A percentile compares a stretch with the other conserved stretches of the same genome.
These are phyloP conservation scores for Scotopteryx bipunctaria DNA, from an alignment of 2,888 invertebrate genomes.

Conservation along the genomic window DNA sequence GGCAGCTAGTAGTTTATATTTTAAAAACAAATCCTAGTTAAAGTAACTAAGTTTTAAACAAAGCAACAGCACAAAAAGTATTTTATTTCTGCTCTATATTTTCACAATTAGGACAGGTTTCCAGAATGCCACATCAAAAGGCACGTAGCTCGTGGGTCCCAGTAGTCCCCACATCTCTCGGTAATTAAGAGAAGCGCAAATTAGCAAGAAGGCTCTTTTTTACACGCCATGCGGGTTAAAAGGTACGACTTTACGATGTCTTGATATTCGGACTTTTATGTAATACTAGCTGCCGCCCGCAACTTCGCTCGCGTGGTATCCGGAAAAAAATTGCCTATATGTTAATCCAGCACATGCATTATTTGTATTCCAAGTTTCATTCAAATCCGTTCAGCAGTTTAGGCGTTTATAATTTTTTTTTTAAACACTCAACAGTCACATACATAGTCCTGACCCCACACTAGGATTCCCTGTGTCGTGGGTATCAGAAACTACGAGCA, in stretches of 20 bases:
- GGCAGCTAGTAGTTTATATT: no score
- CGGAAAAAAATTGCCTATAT: no score
- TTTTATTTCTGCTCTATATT: not conserved
- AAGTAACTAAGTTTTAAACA: no score
- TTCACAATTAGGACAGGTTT: constrained; percentile 23
- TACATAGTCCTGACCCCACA: no score
- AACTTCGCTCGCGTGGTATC: no score
- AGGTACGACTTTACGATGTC: constrained; percentile 17
- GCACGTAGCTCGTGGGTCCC: constrained; percentile 33
- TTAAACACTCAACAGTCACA: no score
- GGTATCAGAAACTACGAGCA: no score
- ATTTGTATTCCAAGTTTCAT: no score
- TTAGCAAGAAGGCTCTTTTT: constrained; percentile 63
- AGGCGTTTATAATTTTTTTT: no score
- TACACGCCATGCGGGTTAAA: constrained; percentile 51
- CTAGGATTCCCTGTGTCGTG: no score
- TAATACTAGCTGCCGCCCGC: not conserved
- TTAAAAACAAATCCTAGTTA: not conserved
- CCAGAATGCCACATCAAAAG: constrained; percentile 49
- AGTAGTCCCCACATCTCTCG: constrained; percentile 48
- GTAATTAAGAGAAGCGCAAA: constrained; percentile 70
- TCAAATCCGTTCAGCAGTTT: no score
- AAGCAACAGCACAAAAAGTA: not conserved
- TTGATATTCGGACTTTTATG: not conserved
- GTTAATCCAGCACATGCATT: no score